Conservation (phyloP, 2,888 invertebrate species). For the Agriotes lineatus region DNA sequence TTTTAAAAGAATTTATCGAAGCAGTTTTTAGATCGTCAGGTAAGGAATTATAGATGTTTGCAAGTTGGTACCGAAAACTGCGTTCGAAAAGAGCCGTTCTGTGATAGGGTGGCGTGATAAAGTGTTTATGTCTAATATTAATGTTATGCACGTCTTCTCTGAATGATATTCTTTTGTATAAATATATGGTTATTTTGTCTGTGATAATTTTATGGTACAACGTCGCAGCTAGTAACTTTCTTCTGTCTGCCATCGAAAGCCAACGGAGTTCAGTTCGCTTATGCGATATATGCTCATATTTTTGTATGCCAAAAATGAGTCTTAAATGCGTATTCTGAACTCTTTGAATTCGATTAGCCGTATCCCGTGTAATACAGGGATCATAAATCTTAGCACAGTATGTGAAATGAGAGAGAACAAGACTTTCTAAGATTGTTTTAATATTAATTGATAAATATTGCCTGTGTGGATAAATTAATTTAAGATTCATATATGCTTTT, state of each 20-base stretch:
- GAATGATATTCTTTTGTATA: conserved; percentile 12
- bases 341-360: conserved; percentile 14
- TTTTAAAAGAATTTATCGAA: background rate
- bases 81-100: conserved; percentile 12
- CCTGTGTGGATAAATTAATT: background rate
- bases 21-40: background rate
- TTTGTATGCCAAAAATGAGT: conserved; percentile 17
- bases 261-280: conserved; percentile 6
- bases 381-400: conserved; percentile 12
- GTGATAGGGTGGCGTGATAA: conserved; percentile 13
- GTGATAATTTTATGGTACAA: conserved; percentile 21
- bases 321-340: conserved; percentile 26
- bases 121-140: conserved; percentile 22
- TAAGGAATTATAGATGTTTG: background rate
- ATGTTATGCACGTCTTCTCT: conserved; percentile 15
- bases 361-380: background rate
- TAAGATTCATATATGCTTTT: background rate
- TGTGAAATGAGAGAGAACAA: background rate
- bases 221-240: background rate
- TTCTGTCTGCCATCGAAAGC: conserved; percentile 18
- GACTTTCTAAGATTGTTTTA: background rate
- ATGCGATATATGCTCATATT: conserved; percentile 11
- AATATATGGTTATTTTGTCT: conserved; percentile 10
- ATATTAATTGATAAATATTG: background rate
- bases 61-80: conserved; percentile 16